Percentiles rank a stretch among this genome's conserved stretches.
phyloP scores from a whole-genome alignment of 2,113 vertebrate genomes.

The Pantherophis guttatus region DNA sequence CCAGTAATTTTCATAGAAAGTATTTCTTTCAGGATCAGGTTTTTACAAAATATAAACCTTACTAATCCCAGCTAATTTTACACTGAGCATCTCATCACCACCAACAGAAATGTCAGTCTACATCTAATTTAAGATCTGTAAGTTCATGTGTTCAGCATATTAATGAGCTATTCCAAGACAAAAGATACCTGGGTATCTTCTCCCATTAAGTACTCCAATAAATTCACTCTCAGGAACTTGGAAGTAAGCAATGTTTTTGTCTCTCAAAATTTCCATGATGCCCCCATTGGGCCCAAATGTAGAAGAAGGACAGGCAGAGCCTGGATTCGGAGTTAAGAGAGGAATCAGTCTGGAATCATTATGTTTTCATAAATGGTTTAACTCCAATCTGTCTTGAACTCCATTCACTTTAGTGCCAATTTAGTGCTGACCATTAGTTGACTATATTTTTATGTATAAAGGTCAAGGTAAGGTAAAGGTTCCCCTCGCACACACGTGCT shows the following conservation, averaged over 20 bases:
- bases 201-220: too few relatives aligned
- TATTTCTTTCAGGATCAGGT: background rate
- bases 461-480: too few relatives aligned
- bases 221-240: background rate
- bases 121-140: background rate
- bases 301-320: background rate
- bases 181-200: background rate
- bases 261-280: background rate
- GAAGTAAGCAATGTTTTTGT: background rate
- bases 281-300: background rate
- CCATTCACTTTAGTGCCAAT: background rate
- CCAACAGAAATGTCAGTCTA: background rate
- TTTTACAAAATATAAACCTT: conserved; percentile 13
- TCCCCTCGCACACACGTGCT: too few relatives aligned
- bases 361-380: background rate
- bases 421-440: background rate
- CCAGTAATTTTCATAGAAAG: background rate
- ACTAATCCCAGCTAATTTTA: background rate
- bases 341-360: background rate
- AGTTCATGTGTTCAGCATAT: background rate
- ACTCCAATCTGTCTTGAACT: background rate
- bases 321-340: background rate
- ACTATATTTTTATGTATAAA: background rate
- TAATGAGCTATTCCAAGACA: background rate
- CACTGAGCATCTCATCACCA: background rate